Base-by-base conservation (phyloP, 1,140 invertebrate genomes). In the Ceratosolen fusciceps region DNA sequence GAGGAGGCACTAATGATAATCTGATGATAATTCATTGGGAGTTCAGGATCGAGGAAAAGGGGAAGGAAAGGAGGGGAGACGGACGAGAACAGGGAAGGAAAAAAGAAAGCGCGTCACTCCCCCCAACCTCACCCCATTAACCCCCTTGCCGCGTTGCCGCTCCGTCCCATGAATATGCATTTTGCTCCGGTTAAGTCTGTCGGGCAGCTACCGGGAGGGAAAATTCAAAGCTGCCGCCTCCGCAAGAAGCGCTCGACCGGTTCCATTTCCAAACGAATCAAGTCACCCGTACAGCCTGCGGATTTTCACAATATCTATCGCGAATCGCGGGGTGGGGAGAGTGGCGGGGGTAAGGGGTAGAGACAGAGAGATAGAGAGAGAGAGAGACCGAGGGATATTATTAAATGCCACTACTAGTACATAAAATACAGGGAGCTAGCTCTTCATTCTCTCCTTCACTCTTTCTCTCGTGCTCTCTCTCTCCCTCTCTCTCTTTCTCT, bases 111-210 rank as follows among this genome's bases (percentile, higher is more conserved):
- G 84, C 84, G 82, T 84, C 83, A 83, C 82, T 83, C 82, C 83
- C 84, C n/a, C n/a, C n/a, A n/a, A n/a, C n/a, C n/a, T n/a, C n/a
- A n/a, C n/a, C n/a, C n/a, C n/a, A n/a, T n/a, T n/a, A n/a, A n/a
- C n/a, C n/a, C n/a, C n/a, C n/a, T n/a, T n/a, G 85, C 84, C 83
- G 85, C 84, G 85, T 83, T 85, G 85, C 81, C 83, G 21, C 62
- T 26, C 12, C 74, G 77, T 79, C 83, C 82, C 87, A 89, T 90
- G 89, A 90, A 90, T 90, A 90, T 90, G 89, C 87, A 90, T 88
- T 88, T 88, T 88, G 84, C 85, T 84, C 85, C 85, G 86, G 88
- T 88, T 90, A 90, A 90, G 89, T 90, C 89, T 89, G 88, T 87
- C 87, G 84, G 86, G 85, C 87, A 88, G 80, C 84, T 73, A 82